Evolutionary conservation across 2,888 invertebrate genomes (phyloP), one percentile per base, ranked within the genome.

Genomic region (Scaptomyza flava): DNA sequence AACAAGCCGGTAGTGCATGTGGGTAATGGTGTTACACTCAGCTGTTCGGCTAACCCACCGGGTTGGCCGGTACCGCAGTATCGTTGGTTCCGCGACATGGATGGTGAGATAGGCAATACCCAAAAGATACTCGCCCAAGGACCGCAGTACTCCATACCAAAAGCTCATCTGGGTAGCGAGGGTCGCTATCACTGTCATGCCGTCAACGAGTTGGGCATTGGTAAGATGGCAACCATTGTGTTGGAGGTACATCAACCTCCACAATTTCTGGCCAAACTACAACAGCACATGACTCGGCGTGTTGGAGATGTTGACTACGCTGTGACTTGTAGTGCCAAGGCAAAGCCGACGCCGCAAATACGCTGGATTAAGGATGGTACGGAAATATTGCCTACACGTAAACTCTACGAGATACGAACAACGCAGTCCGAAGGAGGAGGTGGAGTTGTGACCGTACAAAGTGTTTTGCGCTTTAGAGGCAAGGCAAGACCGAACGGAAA

Each of bases 51-150:
- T 0, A 95, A 94, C 70, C 98, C 98, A 0, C 96, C 97, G 0
- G 98, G 98, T 11, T 98, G 97, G 95, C 98, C 98, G 0, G 96
- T 96, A 31, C 97, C 98, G 0, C 96, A 96, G 89, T 98, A 96
- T 91, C 94, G 96, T 65, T 98, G 98, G 98, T 97, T 97, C 93
- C 94, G 96, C 58, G 96, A 96, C 84, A 95, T 95, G 62, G 93
- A 93, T 3, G 94, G 94, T 7, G 94, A 94, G 3, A 71, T 87
- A 45, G 84, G 87, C 11, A 92, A 93, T 9, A 93, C 94, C 2
- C 95, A 95, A 77, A 94, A 94, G 38, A 95, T 96, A 3, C 92
- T 96, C 1, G 95, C 96, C 1, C 95, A 96, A 6, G 97, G 97
- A 0, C 94, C 95, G 11, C 96, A 96, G 81, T 97, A 96, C 91